These are phyloP conservation scores for Hafferia zeledoni DNA, from an alignment of 2,797 vertebrate genomes.

Conservation along the genomic window DNA sequence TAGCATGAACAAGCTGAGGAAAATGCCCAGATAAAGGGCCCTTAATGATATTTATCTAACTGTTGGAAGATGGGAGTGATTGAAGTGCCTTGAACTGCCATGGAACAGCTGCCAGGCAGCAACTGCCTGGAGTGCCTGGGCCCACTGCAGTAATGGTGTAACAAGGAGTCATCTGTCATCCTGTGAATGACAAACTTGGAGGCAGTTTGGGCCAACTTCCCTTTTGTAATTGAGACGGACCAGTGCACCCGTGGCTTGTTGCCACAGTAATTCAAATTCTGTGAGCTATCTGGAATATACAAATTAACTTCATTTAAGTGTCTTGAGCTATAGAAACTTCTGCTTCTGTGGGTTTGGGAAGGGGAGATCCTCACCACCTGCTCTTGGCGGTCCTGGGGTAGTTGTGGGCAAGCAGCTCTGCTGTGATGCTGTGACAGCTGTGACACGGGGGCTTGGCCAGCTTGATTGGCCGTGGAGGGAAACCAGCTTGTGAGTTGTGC, in stretches of 20 bases:
- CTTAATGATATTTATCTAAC: neutral
- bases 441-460: neutral
- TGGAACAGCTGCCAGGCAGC: neutral
- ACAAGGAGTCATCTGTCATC: neutral
- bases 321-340: neutral
- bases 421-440: neutral
- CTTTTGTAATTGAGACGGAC: neutral
- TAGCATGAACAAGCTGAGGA: neutral
- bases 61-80: neutral
- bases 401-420: fast-evolving
- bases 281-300: neutral
- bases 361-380: fast-evolving
- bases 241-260: neutral
- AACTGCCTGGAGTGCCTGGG: neutral
- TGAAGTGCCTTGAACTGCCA: neutral
- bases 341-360: neutral
- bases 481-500: neutral
- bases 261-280: neutral
- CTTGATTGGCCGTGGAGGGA: neutral
- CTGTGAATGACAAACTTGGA: neutral
- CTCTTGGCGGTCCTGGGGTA: neutral
- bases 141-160: neutral
- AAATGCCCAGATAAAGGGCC: neutral
- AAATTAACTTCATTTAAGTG: neutral
- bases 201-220: neutral